These are phyloP conservation scores for Spodoptera littoralis DNA, from an alignment of 2,888 invertebrate species.

Conservation along the genomic window DNA sequence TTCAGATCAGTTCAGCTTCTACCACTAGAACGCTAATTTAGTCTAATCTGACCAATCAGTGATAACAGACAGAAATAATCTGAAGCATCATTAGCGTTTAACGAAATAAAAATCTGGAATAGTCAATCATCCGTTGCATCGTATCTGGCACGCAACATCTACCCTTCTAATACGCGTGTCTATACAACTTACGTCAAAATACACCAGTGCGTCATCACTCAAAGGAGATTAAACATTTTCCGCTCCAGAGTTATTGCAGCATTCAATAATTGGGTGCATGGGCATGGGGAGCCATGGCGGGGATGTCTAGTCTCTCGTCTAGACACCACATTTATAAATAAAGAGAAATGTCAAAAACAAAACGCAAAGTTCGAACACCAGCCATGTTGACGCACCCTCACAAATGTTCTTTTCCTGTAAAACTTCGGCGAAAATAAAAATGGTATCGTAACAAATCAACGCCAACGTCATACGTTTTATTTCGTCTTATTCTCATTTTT, in stretches of 20 bases:
- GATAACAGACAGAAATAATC: neutral
- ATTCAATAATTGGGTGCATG: constrained; percentile 68
- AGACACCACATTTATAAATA: constrained; percentile 55
- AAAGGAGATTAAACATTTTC: constrained; percentile 76
- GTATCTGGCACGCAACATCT: constrained; percentile 12
- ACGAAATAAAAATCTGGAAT: neutral
- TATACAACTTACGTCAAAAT: constrained; percentile 61
- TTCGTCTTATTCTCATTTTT: constrained; percentile 27
- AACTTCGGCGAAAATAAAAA: constrained; percentile 49
- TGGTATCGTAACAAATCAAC: constrained; percentile 41
- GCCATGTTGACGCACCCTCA: constrained; percentile 45
- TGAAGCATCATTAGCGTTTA: no score
- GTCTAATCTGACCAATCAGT: neutral
- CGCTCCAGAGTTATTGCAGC: constrained; percentile 64
- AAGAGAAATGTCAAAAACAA: constrained; percentile 45
- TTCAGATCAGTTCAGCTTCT: no score
- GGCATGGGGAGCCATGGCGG: constrained; percentile 52
- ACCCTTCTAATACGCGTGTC: constrained; percentile 41
- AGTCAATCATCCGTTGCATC: neutral
- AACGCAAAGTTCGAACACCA: constrained; percentile 32
- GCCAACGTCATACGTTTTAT: constrained; percentile 11
- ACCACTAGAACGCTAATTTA: neutral
- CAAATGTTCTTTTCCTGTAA: constrained; percentile 49
- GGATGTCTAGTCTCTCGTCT: constrained; percentile 59
- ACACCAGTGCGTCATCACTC: constrained; percentile 74